phyloP scores from a whole-genome alignment of 2,888 invertebrate species.

The Patella depressa region DNA sequence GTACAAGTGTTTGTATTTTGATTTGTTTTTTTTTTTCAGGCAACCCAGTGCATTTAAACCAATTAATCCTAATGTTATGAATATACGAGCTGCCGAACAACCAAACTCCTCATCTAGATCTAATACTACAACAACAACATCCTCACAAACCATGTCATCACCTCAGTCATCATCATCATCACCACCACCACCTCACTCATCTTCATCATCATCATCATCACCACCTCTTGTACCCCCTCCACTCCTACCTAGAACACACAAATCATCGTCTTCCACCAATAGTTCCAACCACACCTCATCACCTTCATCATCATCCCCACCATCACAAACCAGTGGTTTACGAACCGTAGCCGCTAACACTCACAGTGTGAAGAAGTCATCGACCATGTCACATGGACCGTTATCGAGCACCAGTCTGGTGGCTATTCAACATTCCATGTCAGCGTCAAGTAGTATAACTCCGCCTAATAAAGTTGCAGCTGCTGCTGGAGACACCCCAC shows the following conservation, averaged over 20 bases:
- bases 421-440: conserved; percentile 75
- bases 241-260: background rate
- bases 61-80: conserved; percentile 42
- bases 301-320: conserved; percentile 22
- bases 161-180: conserved; percentile 24
- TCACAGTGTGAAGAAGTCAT: conserved; percentile 10
- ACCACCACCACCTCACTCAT: conserved; percentile 7
- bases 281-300: conserved; percentile 20
- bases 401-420: conserved; percentile 16
- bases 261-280: conserved; percentile 16
- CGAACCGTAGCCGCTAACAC: background rate
- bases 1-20: too few relatives aligned
- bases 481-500: conserved; percentile 43
- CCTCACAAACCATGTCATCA: conserved; percentile 27
- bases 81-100: conserved; percentile 41
- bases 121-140: conserved; percentile 16
- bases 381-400: conserved; percentile 20
- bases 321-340: conserved; percentile 13
- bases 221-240: conserved; percentile 37
- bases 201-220: background rate
- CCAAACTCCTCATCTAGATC: conserved; percentile 14
- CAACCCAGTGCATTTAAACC: conserved; percentile 48
- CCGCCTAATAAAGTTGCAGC: conserved; percentile 72
- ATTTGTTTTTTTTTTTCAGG: conserved; percentile 30
- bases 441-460: conserved; percentile 63